Evolutionary conservation across 1,140 invertebrate species (phyloP).

Genomic region (Drosophila lini): DNA sequence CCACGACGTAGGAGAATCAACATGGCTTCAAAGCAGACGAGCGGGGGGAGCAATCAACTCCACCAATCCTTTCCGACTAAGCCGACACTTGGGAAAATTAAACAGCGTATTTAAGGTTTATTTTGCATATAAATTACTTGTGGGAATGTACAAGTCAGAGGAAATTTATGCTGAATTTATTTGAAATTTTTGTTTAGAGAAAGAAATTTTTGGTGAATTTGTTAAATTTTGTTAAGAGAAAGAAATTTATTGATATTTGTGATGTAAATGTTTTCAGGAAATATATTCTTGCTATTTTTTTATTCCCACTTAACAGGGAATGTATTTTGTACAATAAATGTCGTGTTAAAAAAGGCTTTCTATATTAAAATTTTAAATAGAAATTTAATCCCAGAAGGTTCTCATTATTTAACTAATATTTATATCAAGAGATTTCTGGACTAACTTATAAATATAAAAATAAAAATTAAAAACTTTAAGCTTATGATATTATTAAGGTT

Average conservation of each 20-base stretch:
- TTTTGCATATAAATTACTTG: conserved; percentile 11
- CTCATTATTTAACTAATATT: too few relatives aligned
- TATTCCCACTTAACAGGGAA: too few relatives aligned
- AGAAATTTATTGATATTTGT: not conserved
- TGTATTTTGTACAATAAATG: too few relatives aligned
- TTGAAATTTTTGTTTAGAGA: not conserved
- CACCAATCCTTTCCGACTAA: not conserved
- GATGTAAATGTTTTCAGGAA: not conserved
- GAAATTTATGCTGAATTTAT: not conserved
- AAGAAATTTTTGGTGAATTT: not conserved
- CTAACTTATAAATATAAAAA: not conserved
- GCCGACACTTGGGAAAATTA: conserved; percentile 14
- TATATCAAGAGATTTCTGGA: too few relatives aligned
- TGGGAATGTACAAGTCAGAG: not conserved
- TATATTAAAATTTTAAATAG: too few relatives aligned
- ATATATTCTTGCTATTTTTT: too few relatives aligned
- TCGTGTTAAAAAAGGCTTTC: too few relatives aligned
- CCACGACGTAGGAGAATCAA: conserved; percentile 60
- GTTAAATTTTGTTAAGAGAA: not conserved
- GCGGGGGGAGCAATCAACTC: conserved; percentile 25
- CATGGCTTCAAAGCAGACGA: conserved; percentile 40
- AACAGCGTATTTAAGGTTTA: not conserved
- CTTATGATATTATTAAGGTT: too few relatives aligned
- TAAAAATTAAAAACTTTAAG: not conserved
- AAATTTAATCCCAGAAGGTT: too few relatives aligned